Percentiles rank a stretch among this genome's conserved stretches.
Conservation (phyloP, 2,113 vertebrate species). For the Astatoreochromis straeleni region DNA sequence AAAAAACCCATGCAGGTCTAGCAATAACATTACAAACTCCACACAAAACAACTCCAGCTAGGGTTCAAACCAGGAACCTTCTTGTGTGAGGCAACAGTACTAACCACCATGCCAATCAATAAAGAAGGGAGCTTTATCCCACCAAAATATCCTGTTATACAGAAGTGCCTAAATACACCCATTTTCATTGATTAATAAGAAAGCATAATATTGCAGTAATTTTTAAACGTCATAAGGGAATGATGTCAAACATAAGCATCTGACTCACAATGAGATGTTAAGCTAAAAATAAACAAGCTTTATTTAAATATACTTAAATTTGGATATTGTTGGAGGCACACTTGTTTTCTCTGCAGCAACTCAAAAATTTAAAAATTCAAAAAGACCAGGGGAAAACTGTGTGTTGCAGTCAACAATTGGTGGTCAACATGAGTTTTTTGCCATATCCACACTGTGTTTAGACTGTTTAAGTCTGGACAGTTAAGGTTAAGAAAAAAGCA, state of each 20-base stretch:
- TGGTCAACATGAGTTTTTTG: neutral
- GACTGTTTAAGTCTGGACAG: neutral
- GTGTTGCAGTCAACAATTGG: neutral
- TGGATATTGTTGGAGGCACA: neutral
- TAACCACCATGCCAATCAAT: neutral
- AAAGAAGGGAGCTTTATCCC: neutral
- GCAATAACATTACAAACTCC: neutral
- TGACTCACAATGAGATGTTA: neutral
- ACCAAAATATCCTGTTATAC: neutral
- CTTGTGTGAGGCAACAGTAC: neutral
- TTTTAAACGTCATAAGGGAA: neutral
- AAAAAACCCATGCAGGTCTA: rapidly evolving
- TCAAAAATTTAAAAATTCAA: neutral
- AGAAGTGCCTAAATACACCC: neutral
- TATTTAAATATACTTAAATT: neutral
- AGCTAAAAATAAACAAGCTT: neutral
- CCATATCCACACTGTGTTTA: neutral
- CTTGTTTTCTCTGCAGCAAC: neutral
- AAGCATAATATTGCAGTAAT: neutral
- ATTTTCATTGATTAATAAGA: neutral
- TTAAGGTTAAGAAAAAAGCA: neutral
- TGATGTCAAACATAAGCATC: neutral
- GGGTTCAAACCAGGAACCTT: neutral
- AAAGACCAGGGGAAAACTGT: neutral
- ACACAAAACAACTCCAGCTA: neutral